These are phyloP conservation scores for Drosophila anceps DNA, from an alignment of 2,888 invertebrate genomes.

Conservation along the genomic window DNA sequence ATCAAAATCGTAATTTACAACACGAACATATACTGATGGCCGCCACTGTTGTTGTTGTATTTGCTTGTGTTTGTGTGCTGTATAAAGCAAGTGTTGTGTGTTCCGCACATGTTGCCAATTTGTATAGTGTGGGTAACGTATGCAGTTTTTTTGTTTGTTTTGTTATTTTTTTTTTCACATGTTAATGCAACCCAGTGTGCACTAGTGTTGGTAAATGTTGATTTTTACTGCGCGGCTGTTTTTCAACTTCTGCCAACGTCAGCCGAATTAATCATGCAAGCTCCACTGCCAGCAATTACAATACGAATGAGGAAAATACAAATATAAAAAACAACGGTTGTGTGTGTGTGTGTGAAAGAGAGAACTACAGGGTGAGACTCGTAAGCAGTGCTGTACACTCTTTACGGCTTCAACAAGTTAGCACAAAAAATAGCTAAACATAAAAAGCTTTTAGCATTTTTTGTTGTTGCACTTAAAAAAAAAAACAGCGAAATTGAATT, in stretches of 20 bases:
- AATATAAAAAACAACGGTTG: constrained; percentile 61
- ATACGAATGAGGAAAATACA: constrained; percentile 52
- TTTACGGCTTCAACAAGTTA: no score
- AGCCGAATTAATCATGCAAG: constrained; percentile 78
- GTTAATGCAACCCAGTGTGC: constrained; percentile 50
- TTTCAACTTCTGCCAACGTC: constrained; percentile 63
- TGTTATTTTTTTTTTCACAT: background rate
- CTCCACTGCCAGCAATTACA: constrained; percentile 31
- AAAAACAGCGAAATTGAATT: no score
- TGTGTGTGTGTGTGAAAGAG: constrained; percentile 23
- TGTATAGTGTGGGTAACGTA: constrained; percentile 41
- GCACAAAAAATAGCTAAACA: no score
- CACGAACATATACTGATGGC: constrained; percentile 58
- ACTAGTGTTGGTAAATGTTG: constrained; percentile 27
- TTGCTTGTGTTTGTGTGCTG: constrained; percentile 3
- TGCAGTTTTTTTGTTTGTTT: background rate
- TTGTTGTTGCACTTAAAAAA: no score
- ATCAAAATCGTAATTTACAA: constrained; percentile 66
- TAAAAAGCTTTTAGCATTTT: no score
- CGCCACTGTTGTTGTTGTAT: constrained; percentile 39
- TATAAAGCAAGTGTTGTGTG: constrained; percentile 35
- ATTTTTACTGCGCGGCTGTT: constrained; percentile 40
- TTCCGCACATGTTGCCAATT: constrained; percentile 53
- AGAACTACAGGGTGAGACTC: constrained; percentile 4
- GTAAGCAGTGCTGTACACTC: no score